Evolutionary conservation across 2,888 invertebrate genomes (phyloP).

Genomic region (Ametastegia equiseti): DNA sequence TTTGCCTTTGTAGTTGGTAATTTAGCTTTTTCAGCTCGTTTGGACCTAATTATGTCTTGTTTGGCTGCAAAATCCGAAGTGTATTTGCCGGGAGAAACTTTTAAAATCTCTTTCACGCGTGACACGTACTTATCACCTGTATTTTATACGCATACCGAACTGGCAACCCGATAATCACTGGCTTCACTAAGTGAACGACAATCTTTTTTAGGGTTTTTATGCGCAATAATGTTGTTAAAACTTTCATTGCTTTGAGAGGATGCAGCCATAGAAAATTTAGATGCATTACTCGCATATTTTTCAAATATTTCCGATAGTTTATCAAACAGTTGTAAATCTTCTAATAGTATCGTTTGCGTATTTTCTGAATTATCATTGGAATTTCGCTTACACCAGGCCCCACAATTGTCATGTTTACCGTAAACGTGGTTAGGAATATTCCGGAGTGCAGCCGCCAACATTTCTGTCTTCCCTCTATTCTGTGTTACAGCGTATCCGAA

Average conservation of each 20-base stretch:
- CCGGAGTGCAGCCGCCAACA: constrained; percentile 33
- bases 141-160: constrained; percentile 50
- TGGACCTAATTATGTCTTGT: constrained; percentile 18
- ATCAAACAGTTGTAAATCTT: constrained; percentile 45
- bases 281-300: constrained; percentile 56
- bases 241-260: constrained; percentile 58
- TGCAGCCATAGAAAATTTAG: constrained; percentile 51
- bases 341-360: too few species aligned
- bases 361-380: too few species aligned
- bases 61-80: constrained; percentile 32
- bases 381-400: constrained; percentile 51
- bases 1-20: constrained; percentile 47
- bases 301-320: constrained; percentile 49
- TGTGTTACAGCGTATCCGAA: constrained; percentile 55
- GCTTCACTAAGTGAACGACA: constrained; percentile 49
- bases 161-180: constrained; percentile 49
- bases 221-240: constrained; percentile 58
- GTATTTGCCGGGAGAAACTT: constrained; percentile 33
- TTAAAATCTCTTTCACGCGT: constrained; percentile 19
- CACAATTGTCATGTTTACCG: constrained; percentile 51
- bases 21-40: constrained; percentile 48
- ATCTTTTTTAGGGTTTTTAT: constrained; percentile 58
- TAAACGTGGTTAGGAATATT: constrained; percentile 47
- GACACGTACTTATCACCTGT: constrained; percentile 47
- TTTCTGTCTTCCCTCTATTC: constrained; percentile 50